Percentiles rank a stretch among this genome's conserved stretches.
Conservation (phyloP, 2,113 vertebrate species). For the Mus pahari region DNA sequence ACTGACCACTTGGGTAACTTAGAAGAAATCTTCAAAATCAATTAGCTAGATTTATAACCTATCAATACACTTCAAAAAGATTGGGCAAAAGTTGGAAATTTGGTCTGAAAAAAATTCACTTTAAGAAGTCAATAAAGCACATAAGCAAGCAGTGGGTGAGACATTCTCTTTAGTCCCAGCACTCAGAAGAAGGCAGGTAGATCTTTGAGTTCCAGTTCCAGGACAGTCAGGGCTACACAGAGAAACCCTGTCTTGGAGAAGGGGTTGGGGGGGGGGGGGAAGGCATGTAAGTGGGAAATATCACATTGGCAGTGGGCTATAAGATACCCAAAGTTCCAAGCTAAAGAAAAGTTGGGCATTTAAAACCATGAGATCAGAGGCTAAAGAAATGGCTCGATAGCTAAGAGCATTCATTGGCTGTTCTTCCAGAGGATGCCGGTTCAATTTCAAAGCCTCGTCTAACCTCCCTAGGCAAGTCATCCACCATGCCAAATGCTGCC, state of each 20-base stretch:
- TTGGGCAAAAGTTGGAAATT: background rate
- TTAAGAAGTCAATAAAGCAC: slow-evolving; percentile 31
- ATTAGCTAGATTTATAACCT: slow-evolving; percentile 78
- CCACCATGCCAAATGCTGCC: slow-evolving; percentile 38
- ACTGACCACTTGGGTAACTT: slow-evolving; percentile 34
- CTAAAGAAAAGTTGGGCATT: slow-evolving; percentile 37
- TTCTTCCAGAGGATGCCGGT: background rate
- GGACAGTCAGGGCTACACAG: background rate
- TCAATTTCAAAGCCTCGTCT: background rate
- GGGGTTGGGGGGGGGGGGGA: too few relatives aligned
- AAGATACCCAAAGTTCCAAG: slow-evolving; percentile 4
- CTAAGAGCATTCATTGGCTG: background rate
- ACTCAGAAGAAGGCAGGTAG: background rate
- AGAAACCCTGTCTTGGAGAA: background rate
- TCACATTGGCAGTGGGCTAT: background rate
- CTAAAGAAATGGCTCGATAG: background rate
- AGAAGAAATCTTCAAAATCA: slow-evolving; percentile 78
- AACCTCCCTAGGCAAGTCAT: background rate
- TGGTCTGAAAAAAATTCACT: slow-evolving; percentile 39
- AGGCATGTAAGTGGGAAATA: background rate
- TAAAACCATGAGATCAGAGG: slow-evolving; percentile 7
- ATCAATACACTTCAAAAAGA: slow-evolving; percentile 28
- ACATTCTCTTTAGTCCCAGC: background rate
- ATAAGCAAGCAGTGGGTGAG: background rate
- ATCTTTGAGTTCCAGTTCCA: background rate